phyloP scores from a whole-genome alignment of 2,888 invertebrate genomes.

The Leistus spinibarbis region DNA sequence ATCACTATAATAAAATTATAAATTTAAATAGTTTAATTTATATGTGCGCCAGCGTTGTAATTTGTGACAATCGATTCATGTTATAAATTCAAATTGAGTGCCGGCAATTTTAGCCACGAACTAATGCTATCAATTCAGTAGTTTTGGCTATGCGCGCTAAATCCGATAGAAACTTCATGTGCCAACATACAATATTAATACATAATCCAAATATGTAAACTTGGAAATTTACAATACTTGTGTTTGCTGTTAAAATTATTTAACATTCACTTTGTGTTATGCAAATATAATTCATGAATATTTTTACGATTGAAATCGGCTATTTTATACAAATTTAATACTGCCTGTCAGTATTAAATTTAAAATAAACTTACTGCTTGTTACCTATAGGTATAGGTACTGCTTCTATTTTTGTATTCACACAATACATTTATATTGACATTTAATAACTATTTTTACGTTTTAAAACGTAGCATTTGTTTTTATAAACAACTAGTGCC shows the following conservation, averaged over 20 bases:
- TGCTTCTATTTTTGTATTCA: too few species aligned
- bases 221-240: neutral
- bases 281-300: neutral
- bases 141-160: neutral
- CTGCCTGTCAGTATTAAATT: too few species aligned
- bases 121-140: neutral
- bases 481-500: too few species aligned
- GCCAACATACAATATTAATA: neutral
- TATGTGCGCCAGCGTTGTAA: neutral
- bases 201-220: neutral
- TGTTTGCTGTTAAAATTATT: neutral
- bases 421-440: too few species aligned
- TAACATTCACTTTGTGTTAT: neutral
- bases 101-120: neutral
- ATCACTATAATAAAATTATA: neutral
- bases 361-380: too few species aligned
- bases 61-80: neutral
- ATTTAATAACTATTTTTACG: too few species aligned
- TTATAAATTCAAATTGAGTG: neutral
- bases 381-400: too few species aligned
- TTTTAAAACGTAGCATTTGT: too few species aligned
- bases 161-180: neutral
- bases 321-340: too few species aligned
- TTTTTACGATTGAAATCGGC: too few species aligned
- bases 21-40: neutral